phyloP scores from a whole-genome alignment of 2,888 invertebrate genomes.

The Subacronicta megacephala region DNA sequence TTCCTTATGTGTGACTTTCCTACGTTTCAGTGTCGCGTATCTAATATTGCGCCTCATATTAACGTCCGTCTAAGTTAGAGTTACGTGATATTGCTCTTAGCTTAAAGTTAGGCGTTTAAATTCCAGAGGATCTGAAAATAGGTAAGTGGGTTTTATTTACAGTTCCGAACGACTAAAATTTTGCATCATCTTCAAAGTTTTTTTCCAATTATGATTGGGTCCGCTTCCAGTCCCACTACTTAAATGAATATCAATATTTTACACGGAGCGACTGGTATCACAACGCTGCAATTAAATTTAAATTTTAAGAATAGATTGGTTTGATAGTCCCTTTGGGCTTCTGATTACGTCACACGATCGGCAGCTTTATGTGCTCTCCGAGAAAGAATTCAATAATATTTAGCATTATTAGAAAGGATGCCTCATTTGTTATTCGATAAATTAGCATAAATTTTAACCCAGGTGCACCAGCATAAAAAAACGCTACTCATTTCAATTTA shows the following conservation, averaged over 20 bases:
- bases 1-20: not conserved
- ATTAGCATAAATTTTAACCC: no score
- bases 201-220: no score
- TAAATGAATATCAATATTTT: no score
- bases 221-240: no score
- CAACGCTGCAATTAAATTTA: no score
- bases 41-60: constrained; percentile 41
- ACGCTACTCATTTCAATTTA: constrained; percentile 11
- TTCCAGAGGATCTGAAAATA: not conserved
- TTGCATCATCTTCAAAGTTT: no score
- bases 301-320: no score
- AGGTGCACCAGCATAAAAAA: not conserved
- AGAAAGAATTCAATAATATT: no score
- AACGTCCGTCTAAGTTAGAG: constrained; percentile 33
- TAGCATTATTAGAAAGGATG: not conserved
- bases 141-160: not conserved
- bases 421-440: not conserved
- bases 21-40: not conserved
- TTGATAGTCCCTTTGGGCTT: no score
- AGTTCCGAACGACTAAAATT: not conserved
- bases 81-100: constrained; percentile 37
- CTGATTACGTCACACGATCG: no score
- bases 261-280: no score
- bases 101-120: constrained; percentile 32
- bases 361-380: no score